Evolutionary conservation across 2,888 invertebrate species (phyloP).

Genomic region (Thyatira batis): DNA sequence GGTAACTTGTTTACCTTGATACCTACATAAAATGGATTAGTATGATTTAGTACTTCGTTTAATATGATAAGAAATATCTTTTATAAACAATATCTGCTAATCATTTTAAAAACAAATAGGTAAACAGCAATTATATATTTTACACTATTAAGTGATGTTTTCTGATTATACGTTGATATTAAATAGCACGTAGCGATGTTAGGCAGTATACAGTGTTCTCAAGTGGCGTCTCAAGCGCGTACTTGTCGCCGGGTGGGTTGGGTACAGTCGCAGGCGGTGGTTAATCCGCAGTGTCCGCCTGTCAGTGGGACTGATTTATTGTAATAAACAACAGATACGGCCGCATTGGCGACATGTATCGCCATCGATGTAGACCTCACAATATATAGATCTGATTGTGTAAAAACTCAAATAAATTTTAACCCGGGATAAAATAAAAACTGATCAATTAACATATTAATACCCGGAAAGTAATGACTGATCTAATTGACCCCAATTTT

Average conservation of each 20-base stretch:
- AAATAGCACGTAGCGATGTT: too few relatives aligned
- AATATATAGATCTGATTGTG: constrained; percentile 15
- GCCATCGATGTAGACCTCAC: constrained; percentile 11
- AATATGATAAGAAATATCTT: too few relatives aligned
- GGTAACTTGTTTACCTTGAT: constrained; percentile 24
- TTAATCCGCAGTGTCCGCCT: constrained; percentile 17
- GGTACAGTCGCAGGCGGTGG: constrained; percentile 19
- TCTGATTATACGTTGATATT: too few relatives aligned
- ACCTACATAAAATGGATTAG: not conserved
- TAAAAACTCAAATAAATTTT: too few relatives aligned
- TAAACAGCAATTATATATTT: too few relatives aligned
- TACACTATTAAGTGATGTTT: constrained; percentile 4
- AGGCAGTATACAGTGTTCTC: not conserved
- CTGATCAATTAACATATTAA: too few relatives aligned
- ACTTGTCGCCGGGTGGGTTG: constrained; percentile 19
- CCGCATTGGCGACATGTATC: constrained; percentile 13
- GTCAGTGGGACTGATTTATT: constrained; percentile 55
- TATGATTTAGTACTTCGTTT: too few relatives aligned
- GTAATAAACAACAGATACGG: constrained; percentile 54
- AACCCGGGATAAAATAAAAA: too few relatives aligned
- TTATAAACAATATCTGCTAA: too few relatives aligned
- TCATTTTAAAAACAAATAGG: too few relatives aligned
- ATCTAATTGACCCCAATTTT: not conserved
- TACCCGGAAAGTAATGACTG: too few relatives aligned
- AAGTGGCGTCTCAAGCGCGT: constrained; percentile 2